phyloP scores from a whole-genome alignment of 2,888 invertebrate genomes.

The Netelia melanura region DNA sequence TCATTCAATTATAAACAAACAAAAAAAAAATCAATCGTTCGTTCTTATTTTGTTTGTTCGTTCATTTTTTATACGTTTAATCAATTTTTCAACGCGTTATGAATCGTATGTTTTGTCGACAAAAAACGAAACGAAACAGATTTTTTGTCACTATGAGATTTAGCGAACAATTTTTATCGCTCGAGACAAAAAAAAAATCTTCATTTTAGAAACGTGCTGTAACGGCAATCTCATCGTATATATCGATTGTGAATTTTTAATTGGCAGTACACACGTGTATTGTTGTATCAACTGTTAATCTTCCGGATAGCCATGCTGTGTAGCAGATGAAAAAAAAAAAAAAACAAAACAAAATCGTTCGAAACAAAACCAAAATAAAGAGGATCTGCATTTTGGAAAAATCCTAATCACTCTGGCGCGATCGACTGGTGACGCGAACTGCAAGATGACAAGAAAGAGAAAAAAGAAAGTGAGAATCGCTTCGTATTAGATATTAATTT shows the following conservation, averaged over 20 bases:
- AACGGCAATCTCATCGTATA: too few species aligned
- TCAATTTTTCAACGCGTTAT: conserved; percentile 21
- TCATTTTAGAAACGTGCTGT: background rate
- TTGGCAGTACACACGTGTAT: background rate
- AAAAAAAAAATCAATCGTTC: conserved; percentile 24
- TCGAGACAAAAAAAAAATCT: background rate
- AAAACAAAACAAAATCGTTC: background rate
- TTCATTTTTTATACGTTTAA: conserved; percentile 9
- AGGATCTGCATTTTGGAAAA: conserved; percentile 14
- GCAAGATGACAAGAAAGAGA: background rate
- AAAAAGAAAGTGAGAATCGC: conserved; percentile 32
- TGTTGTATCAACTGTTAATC: conserved; percentile 40
- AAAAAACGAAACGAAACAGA: background rate
- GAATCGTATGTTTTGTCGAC: background rate
- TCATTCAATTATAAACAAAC: conserved; percentile 20
- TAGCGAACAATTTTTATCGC: conserved; percentile 21
- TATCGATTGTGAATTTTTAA: background rate
- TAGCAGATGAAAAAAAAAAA: conserved; percentile 19
- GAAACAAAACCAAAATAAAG: background rate
- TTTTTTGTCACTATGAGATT: conserved; percentile 10
- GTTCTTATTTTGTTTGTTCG: conserved; percentile 6
- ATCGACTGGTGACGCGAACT: conserved; percentile 14
- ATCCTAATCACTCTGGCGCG: conserved; percentile 21
- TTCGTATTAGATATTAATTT: conserved; percentile 35
- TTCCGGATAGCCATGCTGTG: conserved; percentile 42